Conservation (phyloP, 2,797 vertebrate genomes). For the Rhabdomys pumilio region DNA sequence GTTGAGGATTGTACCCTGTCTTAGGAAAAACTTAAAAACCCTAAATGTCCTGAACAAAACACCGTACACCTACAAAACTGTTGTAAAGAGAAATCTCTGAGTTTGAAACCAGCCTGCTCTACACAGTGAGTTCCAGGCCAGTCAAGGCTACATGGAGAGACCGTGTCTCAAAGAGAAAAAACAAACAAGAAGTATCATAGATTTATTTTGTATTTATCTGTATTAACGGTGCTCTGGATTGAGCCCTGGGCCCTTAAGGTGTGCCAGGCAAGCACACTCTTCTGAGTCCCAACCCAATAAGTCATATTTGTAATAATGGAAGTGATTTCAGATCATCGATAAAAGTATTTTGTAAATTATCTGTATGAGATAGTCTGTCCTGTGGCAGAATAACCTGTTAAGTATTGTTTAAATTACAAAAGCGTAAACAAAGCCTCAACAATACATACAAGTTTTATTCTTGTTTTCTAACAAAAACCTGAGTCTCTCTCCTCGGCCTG, state of each 20-base stretch:
- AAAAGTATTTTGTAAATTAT: constrained; percentile 40
- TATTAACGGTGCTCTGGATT: not conserved
- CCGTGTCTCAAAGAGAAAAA: not conserved
- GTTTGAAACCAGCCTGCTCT: not conserved
- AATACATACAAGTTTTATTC: constrained; percentile 40
- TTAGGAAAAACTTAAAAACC: constrained; percentile 30
- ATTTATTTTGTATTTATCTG: not conserved
- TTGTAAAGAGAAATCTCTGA: not conserved
- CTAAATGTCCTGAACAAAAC: not conserved
- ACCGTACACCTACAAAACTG: not conserved
- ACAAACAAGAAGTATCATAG: not conserved
- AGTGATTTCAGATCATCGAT: constrained; percentile 40
- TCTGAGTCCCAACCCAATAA: not conserved
- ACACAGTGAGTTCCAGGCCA: not conserved
- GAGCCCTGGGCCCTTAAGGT: not conserved
- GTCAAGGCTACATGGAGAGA: not conserved
- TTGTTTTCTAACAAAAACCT: constrained; percentile 56
- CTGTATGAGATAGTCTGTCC: not conserved
- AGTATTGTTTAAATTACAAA: constrained; percentile 42
- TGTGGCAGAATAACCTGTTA: not conserved
- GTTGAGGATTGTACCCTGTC: not conserved
- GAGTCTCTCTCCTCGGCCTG: constrained; percentile 61
- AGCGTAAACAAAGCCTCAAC: constrained; percentile 31
- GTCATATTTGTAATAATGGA: constrained; percentile 1
- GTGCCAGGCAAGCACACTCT: not conserved